Evolutionary conservation across 2,888 invertebrate genomes (phyloP), one percentile per base, ranked within the genome.

Genomic region (Odontocolon sp.): DNA sequence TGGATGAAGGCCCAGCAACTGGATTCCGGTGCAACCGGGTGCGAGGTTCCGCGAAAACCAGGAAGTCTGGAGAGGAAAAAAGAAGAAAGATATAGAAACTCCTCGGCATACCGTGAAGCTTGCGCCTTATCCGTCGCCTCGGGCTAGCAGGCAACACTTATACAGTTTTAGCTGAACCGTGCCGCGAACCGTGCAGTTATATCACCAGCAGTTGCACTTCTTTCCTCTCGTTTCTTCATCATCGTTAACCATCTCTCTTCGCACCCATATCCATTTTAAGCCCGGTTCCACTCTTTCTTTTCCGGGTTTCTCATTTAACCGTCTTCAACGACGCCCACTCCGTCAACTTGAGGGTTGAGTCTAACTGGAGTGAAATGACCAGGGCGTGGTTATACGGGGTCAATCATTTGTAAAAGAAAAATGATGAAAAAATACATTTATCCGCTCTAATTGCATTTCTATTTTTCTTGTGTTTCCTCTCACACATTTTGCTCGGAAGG

Each of bases 41-140:
- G 26, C 33, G 45, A 40, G 57, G 50, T 42, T 67, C 45, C 63
- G 52, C 63, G 63, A 79, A 73, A 77, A 74, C 73, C 47, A 31
- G 59, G 50, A 61, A 75, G 73, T 67, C 67, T 50, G 31, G 26
- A 16, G 45, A 33, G 33, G 36, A 3, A 33, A 33, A 31, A 56
- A 42, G 21, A 23, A 52, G 66, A 69, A 36, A 76, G 50, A 76
- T 56, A 70, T 66, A 66, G 28, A 66, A 67, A 63, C 36, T 50
- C 50, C 57, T n/a, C 40, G 50, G 68, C n/a, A n/a, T 50, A 56
- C 40, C 56, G 68, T 36, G 8, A 57, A 68, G 72, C 72, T 77
- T 42, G 77, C 63, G 70, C 73, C 67, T 77, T 79, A 79, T 79
- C 77, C 77, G 77, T 77, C 70, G 77, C 79, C 77, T 70, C 56